Percentiles rank a stretch among this genome's conserved stretches.
These are phyloP conservation scores for Sinocyclocheilus rhinocerous DNA, from an alignment of 2,113 vertebrate genomes.

Conservation along the genomic window DNA sequence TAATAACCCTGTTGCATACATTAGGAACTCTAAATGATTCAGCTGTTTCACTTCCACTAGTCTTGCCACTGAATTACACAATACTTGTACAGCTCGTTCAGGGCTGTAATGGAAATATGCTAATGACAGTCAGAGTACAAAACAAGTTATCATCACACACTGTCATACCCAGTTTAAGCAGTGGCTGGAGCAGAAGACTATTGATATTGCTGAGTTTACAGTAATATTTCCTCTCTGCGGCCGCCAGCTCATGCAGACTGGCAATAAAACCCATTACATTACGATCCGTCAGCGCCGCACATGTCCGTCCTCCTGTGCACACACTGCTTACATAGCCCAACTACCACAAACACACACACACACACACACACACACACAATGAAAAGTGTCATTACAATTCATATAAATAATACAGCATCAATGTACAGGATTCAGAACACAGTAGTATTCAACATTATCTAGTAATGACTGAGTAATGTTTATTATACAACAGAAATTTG, in stretches of 20 bases:
- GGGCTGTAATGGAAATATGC: neutral
- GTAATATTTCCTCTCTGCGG: constrained; percentile 91
- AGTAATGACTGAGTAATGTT: neutral
- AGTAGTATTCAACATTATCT: neutral
- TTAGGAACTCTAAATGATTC: neutral
- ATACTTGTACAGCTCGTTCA: neutral
- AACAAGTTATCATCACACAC: neutral
- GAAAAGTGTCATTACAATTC: neutral
- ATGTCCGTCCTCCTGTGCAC: constrained; percentile 83
- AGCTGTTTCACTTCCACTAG: neutral
- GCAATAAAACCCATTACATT: constrained; percentile 94
- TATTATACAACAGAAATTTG: neutral
- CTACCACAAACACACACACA: constrained; percentile 66
- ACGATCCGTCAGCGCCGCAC: constrained; percentile 83
- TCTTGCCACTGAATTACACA: neutral
- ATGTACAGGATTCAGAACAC: neutral
- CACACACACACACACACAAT: constrained; percentile 18
- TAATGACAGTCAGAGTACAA: neutral
- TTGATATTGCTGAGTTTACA: constrained; percentile 86
- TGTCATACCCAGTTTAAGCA: constrained; percentile 87
- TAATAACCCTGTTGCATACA: neutral
- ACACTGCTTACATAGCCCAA: constrained; percentile 91
- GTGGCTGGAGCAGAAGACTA: constrained; percentile 86
- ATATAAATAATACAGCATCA: neutral
- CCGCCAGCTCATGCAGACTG: constrained; percentile 91